phyloP scores from a whole-genome alignment of 1,140 invertebrate genomes.

The Leptoteleia sp. region DNA sequence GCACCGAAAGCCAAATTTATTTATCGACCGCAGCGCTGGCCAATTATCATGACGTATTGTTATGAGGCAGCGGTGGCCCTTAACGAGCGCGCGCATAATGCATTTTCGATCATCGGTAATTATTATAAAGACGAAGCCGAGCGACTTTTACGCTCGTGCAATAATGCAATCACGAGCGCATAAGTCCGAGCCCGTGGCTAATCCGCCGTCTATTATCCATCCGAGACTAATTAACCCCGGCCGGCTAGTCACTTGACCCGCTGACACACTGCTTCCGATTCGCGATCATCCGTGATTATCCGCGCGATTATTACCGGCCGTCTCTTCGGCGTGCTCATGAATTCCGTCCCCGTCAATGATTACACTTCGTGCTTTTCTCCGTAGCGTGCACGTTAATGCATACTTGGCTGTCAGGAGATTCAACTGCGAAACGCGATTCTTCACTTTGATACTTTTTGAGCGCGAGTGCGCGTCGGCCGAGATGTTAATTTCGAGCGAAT shows the following conservation, averaged over 20 bases:
- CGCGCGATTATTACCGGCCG: conserved; percentile 59
- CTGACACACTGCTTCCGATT: conserved; percentile 68
- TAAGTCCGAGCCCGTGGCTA: conserved; percentile 42
- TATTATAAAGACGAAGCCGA: conserved; percentile 60
- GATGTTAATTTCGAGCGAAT: conserved; percentile 62
- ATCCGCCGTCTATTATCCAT: conserved; percentile 52
- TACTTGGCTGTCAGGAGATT: conserved; percentile 49
- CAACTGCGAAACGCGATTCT: conserved; percentile 60
- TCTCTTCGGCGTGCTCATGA: conserved; percentile 61
- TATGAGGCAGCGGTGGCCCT: conserved; percentile 23
- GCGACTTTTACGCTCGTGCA: conserved; percentile 45
- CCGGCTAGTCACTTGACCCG: conserved; percentile 68
- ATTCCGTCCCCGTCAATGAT: conserved; percentile 60
- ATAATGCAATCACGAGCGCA: conserved; percentile 69
- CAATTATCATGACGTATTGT: conserved; percentile 20
- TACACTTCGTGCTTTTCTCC: conserved; percentile 59
- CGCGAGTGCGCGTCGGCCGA: conserved; percentile 34
- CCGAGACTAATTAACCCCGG: conserved; percentile 69
- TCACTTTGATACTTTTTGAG: conserved; percentile 61
- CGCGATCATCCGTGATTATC: conserved; percentile 63
- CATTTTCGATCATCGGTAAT: conserved; percentile 56
- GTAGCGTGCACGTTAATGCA: conserved; percentile 59
- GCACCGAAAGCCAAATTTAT: conserved; percentile 1
- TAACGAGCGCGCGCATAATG: conserved; percentile 64
- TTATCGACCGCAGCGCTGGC: neutral